Evolutionary conservation across 2,888 invertebrate species (phyloP).

Genomic region (Anaspis maculata): DNA sequence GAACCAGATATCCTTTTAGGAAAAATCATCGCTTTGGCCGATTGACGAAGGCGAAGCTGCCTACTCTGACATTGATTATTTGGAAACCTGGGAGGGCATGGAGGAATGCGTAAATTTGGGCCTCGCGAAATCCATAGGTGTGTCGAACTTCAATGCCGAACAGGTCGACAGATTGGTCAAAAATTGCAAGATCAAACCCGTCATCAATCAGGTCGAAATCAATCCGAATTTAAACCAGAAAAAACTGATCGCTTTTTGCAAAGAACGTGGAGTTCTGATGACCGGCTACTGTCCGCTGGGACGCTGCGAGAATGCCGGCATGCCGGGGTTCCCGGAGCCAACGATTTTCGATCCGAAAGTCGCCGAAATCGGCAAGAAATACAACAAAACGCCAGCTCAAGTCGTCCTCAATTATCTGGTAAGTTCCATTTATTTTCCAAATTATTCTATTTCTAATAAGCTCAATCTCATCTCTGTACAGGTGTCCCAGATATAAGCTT

Average conservation of each 20-base stretch:
- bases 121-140: conserved; percentile 60
- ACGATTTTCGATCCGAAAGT: conserved; percentile 48
- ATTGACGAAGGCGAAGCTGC: conserved; percentile 38
- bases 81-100: conserved; percentile 71
- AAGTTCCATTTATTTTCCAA: conserved; percentile 16
- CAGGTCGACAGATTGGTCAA: conserved; percentile 59
- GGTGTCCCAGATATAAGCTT: too few species aligned
- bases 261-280: conserved; percentile 52
- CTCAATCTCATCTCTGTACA: too few species aligned
- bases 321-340: conserved; percentile 45
- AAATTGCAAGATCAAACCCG: conserved; percentile 51
- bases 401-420: conserved; percentile 57
- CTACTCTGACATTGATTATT: conserved; percentile 54
- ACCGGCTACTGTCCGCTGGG: conserved; percentile 71
- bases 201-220: conserved; percentile 53
- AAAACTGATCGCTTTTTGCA: conserved; percentile 59
- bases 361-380: conserved; percentile 48
- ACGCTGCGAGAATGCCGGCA: conserved; percentile 42
- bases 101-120: conserved; percentile 59
- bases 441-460: conserved; percentile 13
- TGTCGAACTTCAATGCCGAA: conserved; percentile 69
- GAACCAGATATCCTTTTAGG: too few species aligned
- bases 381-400: conserved; percentile 58
- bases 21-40: conserved; percentile 34
- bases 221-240: conserved; percentile 65